A percentile compares a stretch with the other conserved stretches of the same genome.
phyloP scores from a whole-genome alignment of 2,797 vertebrate genomes.

The Petrocephalus schoutedeni region DNA sequence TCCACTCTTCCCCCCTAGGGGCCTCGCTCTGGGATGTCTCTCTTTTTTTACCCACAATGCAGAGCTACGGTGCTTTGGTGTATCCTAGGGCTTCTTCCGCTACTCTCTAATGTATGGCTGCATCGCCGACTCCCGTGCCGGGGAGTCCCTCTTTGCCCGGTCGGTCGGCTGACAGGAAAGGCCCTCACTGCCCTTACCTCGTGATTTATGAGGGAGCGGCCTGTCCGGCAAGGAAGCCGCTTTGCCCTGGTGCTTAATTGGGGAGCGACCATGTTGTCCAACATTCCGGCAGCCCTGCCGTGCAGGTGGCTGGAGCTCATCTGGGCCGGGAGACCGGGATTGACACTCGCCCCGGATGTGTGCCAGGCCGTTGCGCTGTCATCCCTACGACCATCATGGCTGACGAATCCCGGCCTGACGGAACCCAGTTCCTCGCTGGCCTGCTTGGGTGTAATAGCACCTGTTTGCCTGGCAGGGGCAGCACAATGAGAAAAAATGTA shows the following conservation, averaged over 20 bases:
- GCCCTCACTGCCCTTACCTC: neutral
- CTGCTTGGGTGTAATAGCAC: conserved; percentile 26
- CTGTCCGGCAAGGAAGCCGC: neutral
- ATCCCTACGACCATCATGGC: neutral
- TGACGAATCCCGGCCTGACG: conserved; percentile 11
- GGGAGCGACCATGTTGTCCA: neutral
- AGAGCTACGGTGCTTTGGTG: neutral
- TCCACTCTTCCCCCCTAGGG: neutral
- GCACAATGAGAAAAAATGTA: conserved; percentile 11
- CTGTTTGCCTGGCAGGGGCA: neutral
- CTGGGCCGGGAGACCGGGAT: neutral
- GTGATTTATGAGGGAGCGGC: neutral
- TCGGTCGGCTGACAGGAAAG: neutral
- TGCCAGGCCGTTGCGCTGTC: neutral
- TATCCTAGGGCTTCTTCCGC: neutral
- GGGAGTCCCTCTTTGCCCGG: neutral
- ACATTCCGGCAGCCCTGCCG: neutral
- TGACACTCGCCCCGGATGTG: neutral
- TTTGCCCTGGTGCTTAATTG: neutral
- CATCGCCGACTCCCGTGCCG: neutral
- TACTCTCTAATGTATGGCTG: neutral
- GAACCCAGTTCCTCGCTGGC: neutral
- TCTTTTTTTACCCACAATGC: conserved; percentile 9
- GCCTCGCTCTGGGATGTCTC: neutral
- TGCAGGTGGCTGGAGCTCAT: neutral